These are phyloP conservation scores for Eolophus roseicapilla DNA, from an alignment of 2,113 vertebrate genomes.

Conservation along the genomic window DNA sequence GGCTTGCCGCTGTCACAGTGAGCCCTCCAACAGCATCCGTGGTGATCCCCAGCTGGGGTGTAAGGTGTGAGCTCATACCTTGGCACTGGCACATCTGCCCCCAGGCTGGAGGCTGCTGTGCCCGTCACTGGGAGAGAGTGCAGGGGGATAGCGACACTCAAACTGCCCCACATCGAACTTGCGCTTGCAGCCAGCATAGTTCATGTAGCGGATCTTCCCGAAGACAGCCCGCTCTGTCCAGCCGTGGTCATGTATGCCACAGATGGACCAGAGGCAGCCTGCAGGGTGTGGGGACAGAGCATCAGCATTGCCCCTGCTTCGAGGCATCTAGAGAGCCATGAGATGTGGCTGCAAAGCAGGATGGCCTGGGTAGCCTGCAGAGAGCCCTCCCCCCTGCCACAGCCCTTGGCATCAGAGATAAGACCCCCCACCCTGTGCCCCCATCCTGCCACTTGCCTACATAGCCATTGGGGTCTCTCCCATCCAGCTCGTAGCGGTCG, in stretches of 20 bases:
- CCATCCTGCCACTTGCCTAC: slow-evolving; percentile 70
- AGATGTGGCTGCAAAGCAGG: not conserved
- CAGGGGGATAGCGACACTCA: slow-evolving; percentile 75
- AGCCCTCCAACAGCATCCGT: rapidly evolving
- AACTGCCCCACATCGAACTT: slow-evolving; percentile 85
- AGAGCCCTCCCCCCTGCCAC: not conserved
- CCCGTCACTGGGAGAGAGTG: not conserved
- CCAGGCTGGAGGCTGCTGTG: not conserved
- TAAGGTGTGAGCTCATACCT: not conserved
- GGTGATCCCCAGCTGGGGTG: rapidly evolving
- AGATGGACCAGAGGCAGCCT: slow-evolving; percentile 94
- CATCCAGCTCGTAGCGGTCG: slow-evolving; percentile 81
- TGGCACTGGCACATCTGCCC: not conserved
- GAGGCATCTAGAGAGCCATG: not conserved
- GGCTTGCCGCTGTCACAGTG: not conserved
- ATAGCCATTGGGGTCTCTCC: slow-evolving; percentile 83
- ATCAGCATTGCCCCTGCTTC: not conserved
- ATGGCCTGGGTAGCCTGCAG: not conserved
- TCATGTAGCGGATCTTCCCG: slow-evolving; percentile 92
- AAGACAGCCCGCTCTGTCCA: slow-evolving; percentile 84
- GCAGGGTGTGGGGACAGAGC: rapidly evolving
- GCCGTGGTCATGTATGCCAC: slow-evolving; percentile 87
- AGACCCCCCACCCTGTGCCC: rapidly evolving
- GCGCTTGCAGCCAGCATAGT: slow-evolving; percentile 87
- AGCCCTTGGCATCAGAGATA: not conserved